phyloP scores from a whole-genome alignment of 2,888 invertebrate species.

The Tinea semifulvella region DNA sequence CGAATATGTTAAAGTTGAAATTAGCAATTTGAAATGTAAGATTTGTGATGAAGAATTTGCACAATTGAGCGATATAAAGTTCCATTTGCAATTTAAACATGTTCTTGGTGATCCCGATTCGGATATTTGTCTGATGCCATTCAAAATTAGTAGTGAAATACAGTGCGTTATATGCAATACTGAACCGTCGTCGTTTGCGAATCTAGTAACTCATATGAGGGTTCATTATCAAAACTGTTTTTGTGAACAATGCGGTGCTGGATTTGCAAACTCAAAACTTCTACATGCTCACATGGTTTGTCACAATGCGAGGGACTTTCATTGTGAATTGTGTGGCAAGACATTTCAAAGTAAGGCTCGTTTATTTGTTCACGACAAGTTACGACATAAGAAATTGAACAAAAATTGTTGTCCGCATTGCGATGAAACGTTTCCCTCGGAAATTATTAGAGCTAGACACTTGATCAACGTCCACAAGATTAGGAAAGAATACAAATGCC shows the following conservation, averaged over 20 bases:
- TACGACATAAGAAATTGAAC: no score
- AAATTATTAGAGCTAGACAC: background rate
- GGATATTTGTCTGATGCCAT: conserved; percentile 31
- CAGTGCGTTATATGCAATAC: conserved; percentile 28
- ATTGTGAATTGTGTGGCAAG: background rate
- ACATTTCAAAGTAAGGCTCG: conserved; percentile 9
- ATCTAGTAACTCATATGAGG: conserved; percentile 35
- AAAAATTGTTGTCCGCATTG: conserved; percentile 9
- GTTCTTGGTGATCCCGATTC: conserved; percentile 23
- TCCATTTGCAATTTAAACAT: conserved; percentile 30
- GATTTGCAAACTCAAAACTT: conserved; percentile 26
- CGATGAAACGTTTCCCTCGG: background rate
- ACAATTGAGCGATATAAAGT: conserved; percentile 25
- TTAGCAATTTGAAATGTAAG: conserved; percentile 32
- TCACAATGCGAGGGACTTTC: background rate
- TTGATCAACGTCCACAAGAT: background rate
- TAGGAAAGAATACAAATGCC: background rate
- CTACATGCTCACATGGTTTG: no score
- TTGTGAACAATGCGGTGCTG: conserved; percentile 42
- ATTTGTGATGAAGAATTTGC: conserved; percentile 25
- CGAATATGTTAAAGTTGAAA: conserved; percentile 32
- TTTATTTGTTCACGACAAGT: no score
- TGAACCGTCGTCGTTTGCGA: conserved; percentile 27
- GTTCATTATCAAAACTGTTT: conserved; percentile 31
- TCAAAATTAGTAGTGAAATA: conserved; percentile 26